Base-by-base conservation (phyloP, 1,140 invertebrate genomes). In the Bombus breviceps region DNA sequence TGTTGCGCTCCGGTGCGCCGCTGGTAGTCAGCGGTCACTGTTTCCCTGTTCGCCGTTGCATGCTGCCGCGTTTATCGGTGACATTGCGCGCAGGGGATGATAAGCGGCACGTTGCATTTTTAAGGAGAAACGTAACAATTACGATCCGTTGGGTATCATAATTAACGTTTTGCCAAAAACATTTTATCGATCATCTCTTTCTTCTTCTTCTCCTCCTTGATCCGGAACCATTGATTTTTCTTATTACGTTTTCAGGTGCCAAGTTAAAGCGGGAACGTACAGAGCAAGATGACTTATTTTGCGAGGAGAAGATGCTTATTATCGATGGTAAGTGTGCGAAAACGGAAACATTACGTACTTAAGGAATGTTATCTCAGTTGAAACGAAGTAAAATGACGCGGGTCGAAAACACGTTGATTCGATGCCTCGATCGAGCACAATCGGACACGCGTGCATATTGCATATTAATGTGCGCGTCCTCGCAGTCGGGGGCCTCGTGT, bases 271-370 rank as follows among this genome's bases (percentile, higher is more conserved):
- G 93, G 89, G 94, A 95, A 84, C 94, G 95, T 3, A 87, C 91
- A 32, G 94, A 95, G n/a, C 89, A 92, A 64, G 95, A 95, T 91
- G 95, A 95, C 87, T 91, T 95, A 69, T 95, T 95, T 69, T 95
- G 95, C 86, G 94, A 95, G 79, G 95, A 95, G 75, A 95, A 95
- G 88, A 94, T 95, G 94, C 92, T 95, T 57, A 94, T 95, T 82
- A 95, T 95, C 77, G 95, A 95, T 66, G 95, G 95, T 95, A 87
- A 93, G 93, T 93, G 68, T 10, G 15, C 3, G 25, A n/a, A 34
- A 10, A 28, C 25, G 39, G 6, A 5, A 77, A 41, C n/a, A 4
- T 41, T 34, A 28, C 15, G 39, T n/a, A 2, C 18, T 10, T 3
- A 8, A 32, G 28, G 41, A 10, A 22, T 0, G n/a, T 47, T 34